Conservation (phyloP, 2,888 invertebrate genomes). For the Cataglyphis cursor region DNA sequence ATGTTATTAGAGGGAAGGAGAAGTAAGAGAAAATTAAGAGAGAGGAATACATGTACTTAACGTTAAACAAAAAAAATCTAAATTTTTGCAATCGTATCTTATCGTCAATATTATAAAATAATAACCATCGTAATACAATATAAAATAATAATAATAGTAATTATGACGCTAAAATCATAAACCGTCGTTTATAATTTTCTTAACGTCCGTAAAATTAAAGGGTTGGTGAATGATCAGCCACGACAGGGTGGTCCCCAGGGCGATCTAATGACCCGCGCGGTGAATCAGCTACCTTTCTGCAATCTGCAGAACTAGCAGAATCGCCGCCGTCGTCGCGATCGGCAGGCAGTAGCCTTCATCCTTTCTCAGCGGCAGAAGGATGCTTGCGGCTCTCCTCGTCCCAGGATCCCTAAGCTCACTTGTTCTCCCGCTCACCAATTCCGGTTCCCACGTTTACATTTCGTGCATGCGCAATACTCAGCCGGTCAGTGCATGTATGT, state of each 20-base stretch:
- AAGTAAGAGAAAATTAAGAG: neutral
- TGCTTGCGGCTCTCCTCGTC: slow-evolving; percentile 45
- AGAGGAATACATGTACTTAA: neutral
- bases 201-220: neutral
- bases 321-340: slow-evolving; percentile 34
- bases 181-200: neutral
- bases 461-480: slow-evolving; percentile 86
- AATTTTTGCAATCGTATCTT: neutral
- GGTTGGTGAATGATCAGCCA: slow-evolving; percentile 10
- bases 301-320: slow-evolving; percentile 33
- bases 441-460: slow-evolving; percentile 87
- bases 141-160: neutral
- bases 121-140: neutral
- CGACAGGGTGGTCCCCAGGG: slow-evolving; percentile 49
- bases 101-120: neutral
- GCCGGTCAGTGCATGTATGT: slow-evolving; percentile 81
- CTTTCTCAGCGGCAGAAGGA: slow-evolving; percentile 73
- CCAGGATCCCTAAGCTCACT: slow-evolving; percentile 69
- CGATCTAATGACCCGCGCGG: slow-evolving; percentile 46
- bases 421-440: slow-evolving; percentile 78
- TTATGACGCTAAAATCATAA: neutral
- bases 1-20: neutral
- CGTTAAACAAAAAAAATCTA: neutral
- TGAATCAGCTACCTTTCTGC: slow-evolving; percentile 56
- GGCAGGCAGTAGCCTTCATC: slow-evolving; percentile 63